Percentiles rank a stretch among this genome's conserved stretches.
phyloP scores from a whole-genome alignment of 2,113 vertebrate genomes.

The Chelonoidis abingdonii region DNA sequence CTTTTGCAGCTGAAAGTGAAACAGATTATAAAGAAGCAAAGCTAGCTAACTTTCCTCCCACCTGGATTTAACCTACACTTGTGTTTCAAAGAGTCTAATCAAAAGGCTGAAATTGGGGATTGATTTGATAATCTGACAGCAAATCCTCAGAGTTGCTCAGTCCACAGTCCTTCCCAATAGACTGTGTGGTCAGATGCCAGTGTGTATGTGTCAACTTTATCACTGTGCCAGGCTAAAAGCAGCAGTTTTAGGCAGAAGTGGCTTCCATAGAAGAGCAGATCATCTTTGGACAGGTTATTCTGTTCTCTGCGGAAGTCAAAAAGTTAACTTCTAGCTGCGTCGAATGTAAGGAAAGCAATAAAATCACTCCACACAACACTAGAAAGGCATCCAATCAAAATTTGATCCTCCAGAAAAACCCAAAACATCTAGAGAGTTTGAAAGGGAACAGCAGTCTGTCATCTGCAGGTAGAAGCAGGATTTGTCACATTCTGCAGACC shows the following conservation, averaged over 20 bases:
- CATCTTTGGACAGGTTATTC: constrained; percentile 73
- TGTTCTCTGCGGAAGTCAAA: constrained; percentile 61
- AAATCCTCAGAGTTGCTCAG: constrained; percentile 25
- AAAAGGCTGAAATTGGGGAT: constrained; percentile 35
- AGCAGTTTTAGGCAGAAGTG: constrained; percentile 62
- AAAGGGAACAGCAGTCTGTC: constrained; percentile 75
- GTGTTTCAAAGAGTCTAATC: background rate
- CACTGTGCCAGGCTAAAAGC: constrained; percentile 61
- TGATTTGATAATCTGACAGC: constrained; percentile 48
- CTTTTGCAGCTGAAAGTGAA: background rate
- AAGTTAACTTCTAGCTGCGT: constrained; percentile 65
- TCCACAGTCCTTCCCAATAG: constrained; percentile 45
- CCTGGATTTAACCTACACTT: background rate
- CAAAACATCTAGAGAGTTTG: constrained; percentile 61
- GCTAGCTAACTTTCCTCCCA: constrained; percentile 18
- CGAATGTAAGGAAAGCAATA: constrained; percentile 22
- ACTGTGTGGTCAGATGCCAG: background rate
- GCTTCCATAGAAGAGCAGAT: constrained; percentile 70
- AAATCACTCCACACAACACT: constrained; percentile 49
- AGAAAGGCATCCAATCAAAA: constrained; percentile 74
- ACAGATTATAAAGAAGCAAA: background rate
- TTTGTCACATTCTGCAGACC: constrained; percentile 66
- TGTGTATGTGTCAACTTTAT: constrained; percentile 45
- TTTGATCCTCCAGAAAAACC: constrained; percentile 54
- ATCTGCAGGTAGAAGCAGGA: constrained; percentile 64